Evolutionary conservation across 2,113 vertebrate genomes (phyloP).

Genomic region (Suricata suricatta): DNA sequence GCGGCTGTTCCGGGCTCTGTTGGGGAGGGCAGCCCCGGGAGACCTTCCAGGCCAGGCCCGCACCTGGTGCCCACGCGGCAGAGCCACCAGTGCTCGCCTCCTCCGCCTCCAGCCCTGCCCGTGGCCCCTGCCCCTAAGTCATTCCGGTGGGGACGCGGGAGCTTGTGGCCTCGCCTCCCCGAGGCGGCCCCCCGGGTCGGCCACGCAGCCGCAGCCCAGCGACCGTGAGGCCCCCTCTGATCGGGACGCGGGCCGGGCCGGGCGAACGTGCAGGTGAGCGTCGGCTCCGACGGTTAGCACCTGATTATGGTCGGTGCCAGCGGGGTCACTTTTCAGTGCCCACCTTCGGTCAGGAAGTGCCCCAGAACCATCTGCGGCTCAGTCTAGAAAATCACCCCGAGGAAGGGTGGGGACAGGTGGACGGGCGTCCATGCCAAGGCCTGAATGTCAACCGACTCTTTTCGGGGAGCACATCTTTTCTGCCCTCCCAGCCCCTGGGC

Average conservation of each 20-base stretch:
- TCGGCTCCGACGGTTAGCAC: background rate
- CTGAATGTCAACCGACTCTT: fast-evolving
- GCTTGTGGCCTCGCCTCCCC: no score
- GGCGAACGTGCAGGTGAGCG: background rate
- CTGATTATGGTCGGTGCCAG: background rate
- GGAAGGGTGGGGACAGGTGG: background rate
- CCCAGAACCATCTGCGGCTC: background rate
- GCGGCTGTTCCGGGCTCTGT: fast-evolving
- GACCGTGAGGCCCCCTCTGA: background rate
- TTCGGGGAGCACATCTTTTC: background rate
- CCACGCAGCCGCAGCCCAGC: background rate
- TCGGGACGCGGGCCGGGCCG: background rate
- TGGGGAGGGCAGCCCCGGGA: background rate
- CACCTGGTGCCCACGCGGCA: fast-evolving
- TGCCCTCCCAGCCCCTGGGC: background rate
- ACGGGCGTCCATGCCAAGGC: background rate
- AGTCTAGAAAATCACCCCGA: background rate
- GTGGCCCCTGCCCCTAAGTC: background rate
- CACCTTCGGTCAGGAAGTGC: background rate
- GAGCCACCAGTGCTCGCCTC: fast-evolving
- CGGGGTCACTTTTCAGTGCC: background rate
- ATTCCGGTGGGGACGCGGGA: background rate
- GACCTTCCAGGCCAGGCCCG: background rate
- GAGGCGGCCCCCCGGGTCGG: background rate
- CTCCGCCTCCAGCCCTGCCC: background rate